Evolutionary conservation across 1,140 invertebrate species (phyloP), one percentile per base, ranked within the genome.

Genomic region (Meloidogyne chitwoodi): DNA sequence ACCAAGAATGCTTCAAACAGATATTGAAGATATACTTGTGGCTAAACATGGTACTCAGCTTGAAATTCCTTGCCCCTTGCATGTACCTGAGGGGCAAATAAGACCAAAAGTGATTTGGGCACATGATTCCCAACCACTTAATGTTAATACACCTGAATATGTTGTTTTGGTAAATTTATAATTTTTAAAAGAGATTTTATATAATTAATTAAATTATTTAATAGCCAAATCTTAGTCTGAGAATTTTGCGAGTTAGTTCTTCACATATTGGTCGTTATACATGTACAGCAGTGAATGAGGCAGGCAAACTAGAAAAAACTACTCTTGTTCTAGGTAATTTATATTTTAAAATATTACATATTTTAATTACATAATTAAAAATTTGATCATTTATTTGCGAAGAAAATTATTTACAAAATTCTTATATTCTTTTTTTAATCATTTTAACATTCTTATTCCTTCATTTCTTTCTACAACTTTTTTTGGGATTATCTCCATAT

Each of bases 141-240:
- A 83, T 14, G 81, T 86, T 61, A 88, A 88, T 8, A 79, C 79
- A 34, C 78, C 85, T 16, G 81, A 88, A 34, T 74, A 84, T 81
- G 44, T 83, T 74, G n/a, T 89, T 86, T 44, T 85, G 87, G 26
- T 84, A 84, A 24, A 85, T 63, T 44, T 38, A 24, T 62, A 26
- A 11, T 71, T 11, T 61, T 31, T 31, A 31, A 61, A 71, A 14
- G 24, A 11, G 16, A 3, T 5, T n/a, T n/a, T n/a, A n/a, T n/a
- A n/a, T 71, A 41, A 11, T 29, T 63, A 74, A 56, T n/a, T 38
- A 34, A 44, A 24, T 67, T 48, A 22, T 34, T 76, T 72, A 80
- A 84, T 64, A 88, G 87, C 14, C 79, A 26, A 87, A 89, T 79
- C 88, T 88, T 1, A 88, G 85, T 56, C 79, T 90, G 19, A 86